A percentile compares a stretch with the other conserved stretches of the same genome.
Evolutionary conservation across 2,113 vertebrate species (phyloP).

Genomic region (Perognathus longimembris): DNA sequence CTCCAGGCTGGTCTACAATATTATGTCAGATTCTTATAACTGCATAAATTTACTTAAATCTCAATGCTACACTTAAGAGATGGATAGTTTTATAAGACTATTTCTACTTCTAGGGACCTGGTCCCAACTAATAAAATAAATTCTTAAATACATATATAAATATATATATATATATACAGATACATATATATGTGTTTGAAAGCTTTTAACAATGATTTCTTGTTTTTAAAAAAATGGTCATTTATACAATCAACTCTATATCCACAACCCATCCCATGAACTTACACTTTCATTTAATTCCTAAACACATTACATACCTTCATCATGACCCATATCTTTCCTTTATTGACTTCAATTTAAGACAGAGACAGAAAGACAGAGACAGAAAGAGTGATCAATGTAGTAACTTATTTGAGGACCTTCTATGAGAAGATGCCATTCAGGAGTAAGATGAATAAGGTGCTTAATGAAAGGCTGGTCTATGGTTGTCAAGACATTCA

Average conservation of each 20-base stretch:
- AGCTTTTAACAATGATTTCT: neutral
- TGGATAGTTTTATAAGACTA: neutral
- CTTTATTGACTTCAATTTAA: neutral
- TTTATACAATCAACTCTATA: neutral
- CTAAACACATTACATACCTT: neutral
- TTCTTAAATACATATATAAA: slow-evolving; percentile 29
- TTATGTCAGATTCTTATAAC: neutral
- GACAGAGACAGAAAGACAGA: no score
- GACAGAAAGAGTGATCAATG: neutral
- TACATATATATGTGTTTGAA: no score
- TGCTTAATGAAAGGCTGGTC: neutral
- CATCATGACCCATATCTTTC: neutral
- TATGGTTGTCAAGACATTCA: neutral
- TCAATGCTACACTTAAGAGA: neutral
- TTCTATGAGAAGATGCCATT: slow-evolving; percentile 29
- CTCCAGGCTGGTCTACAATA: neutral
- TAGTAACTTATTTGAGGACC: slow-evolving; percentile 10
- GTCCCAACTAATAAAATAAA: slow-evolving; percentile 43
- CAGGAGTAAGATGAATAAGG: neutral
- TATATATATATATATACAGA: no score
- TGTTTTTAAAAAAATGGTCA: neutral
- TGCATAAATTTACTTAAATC: slow-evolving; percentile 26
- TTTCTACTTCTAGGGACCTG: neutral
- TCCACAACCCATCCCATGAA: neutral
- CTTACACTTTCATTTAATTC: neutral